Evolutionary conservation across 1,140 invertebrate genomes (phyloP), one percentile per base, ranked within the genome.

Genomic region (Diabrotica virgifera): DNA sequence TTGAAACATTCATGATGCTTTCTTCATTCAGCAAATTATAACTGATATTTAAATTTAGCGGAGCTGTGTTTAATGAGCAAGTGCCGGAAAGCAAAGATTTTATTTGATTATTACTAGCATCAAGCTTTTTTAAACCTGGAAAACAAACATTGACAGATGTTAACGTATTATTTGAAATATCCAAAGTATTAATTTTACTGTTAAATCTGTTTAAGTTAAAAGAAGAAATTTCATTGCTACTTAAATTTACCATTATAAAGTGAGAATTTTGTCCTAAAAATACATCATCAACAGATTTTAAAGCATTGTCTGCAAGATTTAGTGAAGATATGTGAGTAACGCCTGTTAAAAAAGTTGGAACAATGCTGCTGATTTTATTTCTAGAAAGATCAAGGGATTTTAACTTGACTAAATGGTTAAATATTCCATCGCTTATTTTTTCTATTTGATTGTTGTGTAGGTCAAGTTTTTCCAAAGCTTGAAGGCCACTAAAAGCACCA

Each of bases 391-490:
- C 60, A 12, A 62, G 36, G 5, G 14, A 5, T 62, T 36, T 10
- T 35, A 62, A 53, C 5, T 62, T 10, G 11, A 53, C 10, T 37
- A 62, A 62, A 37, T 50, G 53, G 13, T 62, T 62, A 0, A 62
- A 62, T 36, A 62, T 53, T 0, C 52, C 52, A 11, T 35, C 7
- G 6, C 6, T 6, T 46, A 46, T 8, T 8, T 46, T 11, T 11
- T 6, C 11, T 46, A 46, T 8, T 46, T 46, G 0, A 11, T 46
- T 46, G 11, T 46, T 0, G 11, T 46, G 6, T 11, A 46, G 11
- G 6, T 46, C 6, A 8, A 46, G 11, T 46, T 6, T 46, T 46
- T 0, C 11, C 11, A 46, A 46, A 0, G 0, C 6, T 46, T 6
- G 6, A 8, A 46, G 40, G 6, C 40, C 40, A 8, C 6, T 46